Evolutionary conservation across 2,888 invertebrate species (phyloP).

Genomic region (Luperina testacea): DNA sequence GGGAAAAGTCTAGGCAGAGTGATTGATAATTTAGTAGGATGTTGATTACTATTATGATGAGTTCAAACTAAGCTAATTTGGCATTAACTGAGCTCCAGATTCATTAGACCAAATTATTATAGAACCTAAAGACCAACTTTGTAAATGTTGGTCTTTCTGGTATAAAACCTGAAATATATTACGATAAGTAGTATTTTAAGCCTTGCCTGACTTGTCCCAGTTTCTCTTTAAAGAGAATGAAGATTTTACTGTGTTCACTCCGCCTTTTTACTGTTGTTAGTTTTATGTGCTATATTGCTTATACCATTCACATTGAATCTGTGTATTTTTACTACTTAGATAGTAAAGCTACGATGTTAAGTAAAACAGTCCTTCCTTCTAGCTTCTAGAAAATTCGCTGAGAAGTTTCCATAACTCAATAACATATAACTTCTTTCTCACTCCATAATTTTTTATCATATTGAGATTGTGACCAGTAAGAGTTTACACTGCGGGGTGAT

Average conservation of each 20-base stretch:
- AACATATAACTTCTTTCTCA: not conserved
- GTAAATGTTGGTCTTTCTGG: conserved; percentile 18
- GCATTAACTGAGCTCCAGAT: not conserved
- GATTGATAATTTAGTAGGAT: not conserved
- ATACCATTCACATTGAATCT: conserved; percentile 39
- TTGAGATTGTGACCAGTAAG: not conserved
- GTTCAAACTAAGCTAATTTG: conserved; percentile 19
- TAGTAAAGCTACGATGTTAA: conserved; percentile 14
- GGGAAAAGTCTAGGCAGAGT: not conserved
- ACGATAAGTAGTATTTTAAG: not conserved
- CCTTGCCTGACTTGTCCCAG: conserved; percentile 15
- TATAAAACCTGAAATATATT: conserved; percentile 2
- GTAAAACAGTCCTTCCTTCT: not conserved
- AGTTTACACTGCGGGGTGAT: not conserved
- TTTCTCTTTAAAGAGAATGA: conserved; percentile 27
- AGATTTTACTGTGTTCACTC: conserved; percentile 26
- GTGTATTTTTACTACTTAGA: conserved; percentile 28
- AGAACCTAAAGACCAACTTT: conserved; percentile 28
- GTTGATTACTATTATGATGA: not conserved
- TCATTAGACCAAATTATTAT: conserved; percentile 3
- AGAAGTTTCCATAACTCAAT: not conserved
- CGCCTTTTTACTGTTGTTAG: conserved; percentile 51
- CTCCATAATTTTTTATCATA: not conserved
- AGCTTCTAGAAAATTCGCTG: not conserved
- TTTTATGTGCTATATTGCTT: conserved; percentile 40